Conservation (phyloP, 35 echinoderm and acorn worm species). For the Patiria miniata region DNA sequence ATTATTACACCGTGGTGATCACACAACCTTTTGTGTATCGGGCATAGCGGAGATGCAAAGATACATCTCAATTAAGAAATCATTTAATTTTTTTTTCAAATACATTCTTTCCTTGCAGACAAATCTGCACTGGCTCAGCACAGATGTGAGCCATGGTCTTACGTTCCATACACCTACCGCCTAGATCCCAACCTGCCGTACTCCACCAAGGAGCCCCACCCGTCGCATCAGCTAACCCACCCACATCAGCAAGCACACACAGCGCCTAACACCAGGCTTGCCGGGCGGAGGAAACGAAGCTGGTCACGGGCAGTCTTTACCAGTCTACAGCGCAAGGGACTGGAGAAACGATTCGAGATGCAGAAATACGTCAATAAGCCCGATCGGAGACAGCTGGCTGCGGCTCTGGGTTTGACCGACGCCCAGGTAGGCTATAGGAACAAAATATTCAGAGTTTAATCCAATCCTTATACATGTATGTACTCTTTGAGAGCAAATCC, state of each 20-base stretch:
- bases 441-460: not conserved
- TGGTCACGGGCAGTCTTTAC: slow-evolving; percentile 98
- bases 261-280: not conserved
- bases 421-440: slow-evolving; percentile 71
- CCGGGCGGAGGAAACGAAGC: slow-evolving; percentile 75
- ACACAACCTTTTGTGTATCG: no score
- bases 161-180: not conserved
- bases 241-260: not conserved
- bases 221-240: not conserved
- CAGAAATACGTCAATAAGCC: slow-evolving; percentile 99
- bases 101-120: not conserved
- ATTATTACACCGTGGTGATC: no score
- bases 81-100: no score
- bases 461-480: no score
- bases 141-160: not conserved
- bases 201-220: not conserved
- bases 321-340: slow-evolving; percentile 82
- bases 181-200: not conserved
- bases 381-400: slow-evolving; percentile 85
- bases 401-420: slow-evolving; percentile 87
- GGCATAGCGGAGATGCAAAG: no score
- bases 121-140: not conserved
- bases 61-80: no score
- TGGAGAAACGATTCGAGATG: slow-evolving; percentile 92
- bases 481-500: no score